A percentile compares a stretch with the other conserved stretches of the same genome.
phyloP scores from a whole-genome alignment of 1,140 invertebrate genomes.

The Dendroctonus ponderosae region DNA sequence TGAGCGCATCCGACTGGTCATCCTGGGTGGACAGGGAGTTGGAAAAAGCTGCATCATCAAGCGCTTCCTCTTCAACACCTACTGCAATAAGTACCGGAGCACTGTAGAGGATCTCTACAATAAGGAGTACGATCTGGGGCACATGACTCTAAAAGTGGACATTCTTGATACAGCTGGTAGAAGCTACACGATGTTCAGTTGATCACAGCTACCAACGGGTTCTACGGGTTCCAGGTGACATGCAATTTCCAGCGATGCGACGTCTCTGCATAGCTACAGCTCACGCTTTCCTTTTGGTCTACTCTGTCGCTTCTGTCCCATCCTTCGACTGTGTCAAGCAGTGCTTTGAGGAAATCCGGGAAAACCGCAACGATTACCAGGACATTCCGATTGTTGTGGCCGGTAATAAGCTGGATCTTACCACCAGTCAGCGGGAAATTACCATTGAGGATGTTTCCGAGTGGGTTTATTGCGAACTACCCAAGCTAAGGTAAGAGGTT shows the following conservation, averaged over 20 bases:
- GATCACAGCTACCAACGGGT: not conserved
- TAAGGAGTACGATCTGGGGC: conserved; percentile 76
- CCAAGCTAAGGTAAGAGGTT: conserved; percentile 62
- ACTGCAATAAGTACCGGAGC: conserved; percentile 78
- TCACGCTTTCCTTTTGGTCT: conserved; percentile 86
- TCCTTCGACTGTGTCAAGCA: conserved; percentile 78
- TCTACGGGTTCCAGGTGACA: conserved; percentile 57
- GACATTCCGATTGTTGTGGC: conserved; percentile 84
- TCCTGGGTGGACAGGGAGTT: conserved; percentile 78
- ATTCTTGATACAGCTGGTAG: conserved; percentile 76
- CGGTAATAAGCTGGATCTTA: conserved; percentile 80
- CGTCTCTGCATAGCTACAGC: conserved; percentile 85
- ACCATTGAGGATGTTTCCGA: conserved; percentile 75
- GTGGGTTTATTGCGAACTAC: conserved; percentile 75
- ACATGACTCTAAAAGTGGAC: conserved; percentile 78
- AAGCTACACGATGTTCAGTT: not conserved
- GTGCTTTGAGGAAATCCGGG: conserved; percentile 80
- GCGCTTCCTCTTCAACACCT: conserved; percentile 82
- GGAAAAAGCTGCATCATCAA: conserved; percentile 85
- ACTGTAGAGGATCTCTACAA: conserved; percentile 90
- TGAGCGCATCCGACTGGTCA: conserved; percentile 80
- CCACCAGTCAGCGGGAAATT: conserved; percentile 63
- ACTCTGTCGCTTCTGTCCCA: conserved; percentile 73
- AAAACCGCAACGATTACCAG: conserved; percentile 74
- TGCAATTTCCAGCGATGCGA: conserved; percentile 86